A percentile compares a stretch with the other conserved stretches of the same genome.
Conservation (phyloP, 1,140 invertebrate species). For the Anoplolepis gracilipes region DNA sequence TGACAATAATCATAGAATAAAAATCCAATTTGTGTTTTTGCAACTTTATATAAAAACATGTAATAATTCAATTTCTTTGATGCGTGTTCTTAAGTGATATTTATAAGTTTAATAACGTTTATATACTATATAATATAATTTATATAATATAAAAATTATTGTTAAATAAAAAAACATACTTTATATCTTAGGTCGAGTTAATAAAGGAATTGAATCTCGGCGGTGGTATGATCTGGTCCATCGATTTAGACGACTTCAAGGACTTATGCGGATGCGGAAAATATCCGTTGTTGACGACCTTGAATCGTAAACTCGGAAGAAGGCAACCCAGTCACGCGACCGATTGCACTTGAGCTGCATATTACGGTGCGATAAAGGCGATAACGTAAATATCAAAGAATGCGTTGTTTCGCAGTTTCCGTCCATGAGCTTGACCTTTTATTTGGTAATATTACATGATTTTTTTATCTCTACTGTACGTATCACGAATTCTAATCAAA, state of each 20-base stretch:
- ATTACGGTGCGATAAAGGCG: neutral
- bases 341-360: slow-evolving; percentile 61
- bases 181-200: slow-evolving; percentile 81
- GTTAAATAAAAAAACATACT: too few relatives aligned
- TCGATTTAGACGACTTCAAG: slow-evolving; percentile 96
- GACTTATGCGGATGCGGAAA: slow-evolving; percentile 92
- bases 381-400: neutral
- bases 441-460: neutral
- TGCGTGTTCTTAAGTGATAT: neutral
- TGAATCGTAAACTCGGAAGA: slow-evolving; percentile 86
- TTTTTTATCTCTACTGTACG: neutral
- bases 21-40: neutral
- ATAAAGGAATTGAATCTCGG: slow-evolving; percentile 90
- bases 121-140: too few relatives aligned
- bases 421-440: neutral
- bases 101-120: too few relatives aligned
- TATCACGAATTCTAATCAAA: neutral
- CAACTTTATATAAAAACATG: neutral
- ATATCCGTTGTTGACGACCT: slow-evolving; percentile 90
- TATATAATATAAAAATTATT: too few relatives aligned
- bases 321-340: neutral
- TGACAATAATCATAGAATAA: neutral
- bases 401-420: neutral
- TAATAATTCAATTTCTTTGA: neutral
- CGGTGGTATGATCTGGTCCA: slow-evolving; percentile 95